Percentiles rank a stretch among this genome's conserved stretches.
Conservation (phyloP, 2,888 invertebrate genomes). For the Thysanoteuthis rhombus region DNA sequence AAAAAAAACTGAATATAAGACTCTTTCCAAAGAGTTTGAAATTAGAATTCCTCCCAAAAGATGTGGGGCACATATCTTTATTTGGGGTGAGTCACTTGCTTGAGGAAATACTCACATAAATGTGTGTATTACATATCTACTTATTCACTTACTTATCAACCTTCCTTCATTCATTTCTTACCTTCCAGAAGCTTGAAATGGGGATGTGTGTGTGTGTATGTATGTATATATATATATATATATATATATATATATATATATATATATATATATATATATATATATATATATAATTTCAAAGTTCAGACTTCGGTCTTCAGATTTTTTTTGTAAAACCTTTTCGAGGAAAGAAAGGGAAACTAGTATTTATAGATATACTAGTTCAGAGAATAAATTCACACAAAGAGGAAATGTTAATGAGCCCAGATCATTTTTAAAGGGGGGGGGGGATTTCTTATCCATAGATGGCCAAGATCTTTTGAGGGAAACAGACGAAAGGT, state of each 20-base stretch:
- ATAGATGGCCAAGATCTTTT: no score
- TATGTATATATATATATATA: slow-evolving; percentile 18
- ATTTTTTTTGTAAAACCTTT: no score
- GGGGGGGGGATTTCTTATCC: no score
- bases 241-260: background rate
- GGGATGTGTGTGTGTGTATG: background rate
- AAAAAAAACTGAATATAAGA: background rate
- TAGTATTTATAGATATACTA: no score
- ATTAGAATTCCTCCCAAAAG: background rate
- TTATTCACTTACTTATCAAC: background rate
- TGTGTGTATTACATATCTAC: background rate
- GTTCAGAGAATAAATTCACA: no score
- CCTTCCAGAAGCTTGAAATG: background rate
- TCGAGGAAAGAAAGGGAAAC: no score
- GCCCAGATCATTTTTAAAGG: no score
- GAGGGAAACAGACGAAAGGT: no score
- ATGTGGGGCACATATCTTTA: background rate
- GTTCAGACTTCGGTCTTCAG: no score
- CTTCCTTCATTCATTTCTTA: background rate
- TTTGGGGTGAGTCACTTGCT: background rate
- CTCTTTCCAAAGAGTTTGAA: background rate
- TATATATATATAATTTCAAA: no score
- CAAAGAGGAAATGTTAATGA: no score
- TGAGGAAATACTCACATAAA: background rate
- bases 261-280: no score